phyloP scores from a whole-genome alignment of 2,113 vertebrate genomes.

The Holacanthus passer region DNA sequence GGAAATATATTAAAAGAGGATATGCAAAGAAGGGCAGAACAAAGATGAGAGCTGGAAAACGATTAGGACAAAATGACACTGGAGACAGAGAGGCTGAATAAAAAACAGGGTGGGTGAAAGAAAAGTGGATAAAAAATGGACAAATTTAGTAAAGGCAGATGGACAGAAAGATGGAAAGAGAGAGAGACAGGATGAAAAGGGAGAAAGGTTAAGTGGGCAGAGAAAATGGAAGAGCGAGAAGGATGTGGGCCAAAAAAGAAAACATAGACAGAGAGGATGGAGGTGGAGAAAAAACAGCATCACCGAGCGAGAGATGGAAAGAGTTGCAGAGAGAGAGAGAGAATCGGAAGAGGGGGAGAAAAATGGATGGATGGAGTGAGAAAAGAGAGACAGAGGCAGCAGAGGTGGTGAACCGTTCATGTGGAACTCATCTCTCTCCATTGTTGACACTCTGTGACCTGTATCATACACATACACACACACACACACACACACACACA shows the following conservation, averaged over 20 bases:
- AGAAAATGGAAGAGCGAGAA: neutral
- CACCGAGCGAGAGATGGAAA: neutral
- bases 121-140: neutral
- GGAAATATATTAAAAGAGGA: neutral
- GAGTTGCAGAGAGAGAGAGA: slow-evolving; percentile 13
- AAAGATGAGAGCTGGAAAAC: neutral
- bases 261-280: neutral
- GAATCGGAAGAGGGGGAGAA: slow-evolving; percentile 10
- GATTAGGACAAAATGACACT: neutral
- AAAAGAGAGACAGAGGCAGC: slow-evolving; percentile 42
- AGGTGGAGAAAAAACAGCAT: neutral
- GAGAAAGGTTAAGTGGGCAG: slow-evolving; percentile 39
- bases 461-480: slow-evolving; percentile 50
- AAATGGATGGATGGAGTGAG: slow-evolving; percentile 46
- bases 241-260: slow-evolving; percentile 16
- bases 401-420: slow-evolving; percentile 74
- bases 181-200: neutral
- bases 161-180: neutral
- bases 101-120: neutral
- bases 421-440: slow-evolving; percentile 78
- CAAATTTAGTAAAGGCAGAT: neutral
- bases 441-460: slow-evolving; percentile 81
- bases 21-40: neutral
- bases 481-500: slow-evolving; percentile 50
- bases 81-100: neutral